Percentiles rank a stretch among this genome's conserved stretches.
Conservation (phyloP, 2,888 invertebrate genomes). For the Agrochola lychnidis region DNA sequence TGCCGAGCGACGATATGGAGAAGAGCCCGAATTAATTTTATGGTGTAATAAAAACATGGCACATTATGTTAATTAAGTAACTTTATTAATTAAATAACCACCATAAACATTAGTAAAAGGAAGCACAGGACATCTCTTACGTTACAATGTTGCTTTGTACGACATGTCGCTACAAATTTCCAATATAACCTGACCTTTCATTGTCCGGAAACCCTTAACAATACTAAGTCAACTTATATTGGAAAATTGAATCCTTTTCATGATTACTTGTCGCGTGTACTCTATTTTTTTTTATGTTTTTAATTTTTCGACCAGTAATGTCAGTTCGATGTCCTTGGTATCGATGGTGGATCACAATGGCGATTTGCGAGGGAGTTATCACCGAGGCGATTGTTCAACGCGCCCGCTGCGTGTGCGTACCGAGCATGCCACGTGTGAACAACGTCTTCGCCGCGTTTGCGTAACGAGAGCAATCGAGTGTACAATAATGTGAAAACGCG, state of each 20-base stretch:
- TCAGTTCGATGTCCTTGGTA: background rate
- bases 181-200: background rate
- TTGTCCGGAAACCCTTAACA: background rate
- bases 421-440: too few species aligned
- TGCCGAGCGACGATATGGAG: background rate
- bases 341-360: too few species aligned
- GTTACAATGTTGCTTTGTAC: constrained; percentile 7
- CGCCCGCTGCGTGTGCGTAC: too few species aligned
- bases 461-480: too few species aligned
- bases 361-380: too few species aligned
- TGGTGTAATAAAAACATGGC: constrained; percentile 13
- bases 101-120: constrained; percentile 30
- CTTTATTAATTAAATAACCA: constrained; percentile 19
- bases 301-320: background rate
- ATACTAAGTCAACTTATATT: background rate
- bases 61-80: constrained; percentile 6
- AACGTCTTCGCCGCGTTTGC: too few species aligned
- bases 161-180: background rate
- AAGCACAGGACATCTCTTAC: background rate
- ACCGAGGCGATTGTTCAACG: too few species aligned
- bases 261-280: too few species aligned
- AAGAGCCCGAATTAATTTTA: constrained; percentile 12
- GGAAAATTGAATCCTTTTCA: too few species aligned
- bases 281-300: background rate
- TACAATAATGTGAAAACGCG: too few species aligned